Percentiles rank a stretch among this genome's conserved stretches.
Conservation (phyloP, 2,888 invertebrate species). For the Colostygia pectinataria region DNA sequence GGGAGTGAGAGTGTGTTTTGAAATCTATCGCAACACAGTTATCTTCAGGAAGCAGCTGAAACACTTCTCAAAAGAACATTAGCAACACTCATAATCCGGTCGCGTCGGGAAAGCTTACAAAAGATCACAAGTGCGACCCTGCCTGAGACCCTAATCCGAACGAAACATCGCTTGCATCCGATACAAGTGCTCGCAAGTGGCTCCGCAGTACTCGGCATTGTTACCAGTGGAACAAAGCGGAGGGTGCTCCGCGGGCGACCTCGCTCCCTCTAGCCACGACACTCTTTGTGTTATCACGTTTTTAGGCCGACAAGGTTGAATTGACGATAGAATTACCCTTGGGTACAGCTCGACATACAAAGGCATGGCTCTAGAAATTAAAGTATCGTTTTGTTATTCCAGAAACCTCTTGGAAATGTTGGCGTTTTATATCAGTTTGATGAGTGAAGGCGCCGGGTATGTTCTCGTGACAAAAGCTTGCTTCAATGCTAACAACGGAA, state of each 20-base stretch:
- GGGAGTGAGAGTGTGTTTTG: no score
- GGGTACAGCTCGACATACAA: conserved; percentile 28
- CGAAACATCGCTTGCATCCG: conserved; percentile 78
- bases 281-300: conserved; percentile 79
- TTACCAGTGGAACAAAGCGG: conserved; percentile 77
- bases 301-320: conserved; percentile 67
- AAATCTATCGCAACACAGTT: not conserved
- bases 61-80: conserved; percentile 19
- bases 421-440: no score
- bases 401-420: not conserved
- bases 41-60: conserved; percentile 8
- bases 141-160: conserved; percentile 62
- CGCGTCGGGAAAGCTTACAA: conserved; percentile 18
- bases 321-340: conserved; percentile 58
- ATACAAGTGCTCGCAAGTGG: conserved; percentile 71
- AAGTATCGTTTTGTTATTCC: no score
- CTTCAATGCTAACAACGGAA: no score
- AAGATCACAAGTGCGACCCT: conserved; percentile 46
- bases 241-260: conserved; percentile 69
- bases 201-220: conserved; percentile 65
- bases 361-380: not conserved
- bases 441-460: no score
- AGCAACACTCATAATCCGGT: conserved; percentile 23
- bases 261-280: conserved; percentile 60
- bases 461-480: no score